Evolutionary conservation across 1,140 invertebrate genomes (phyloP), one percentile per base, ranked within the genome.

Genomic region (Hycleus phaleratus): DNA sequence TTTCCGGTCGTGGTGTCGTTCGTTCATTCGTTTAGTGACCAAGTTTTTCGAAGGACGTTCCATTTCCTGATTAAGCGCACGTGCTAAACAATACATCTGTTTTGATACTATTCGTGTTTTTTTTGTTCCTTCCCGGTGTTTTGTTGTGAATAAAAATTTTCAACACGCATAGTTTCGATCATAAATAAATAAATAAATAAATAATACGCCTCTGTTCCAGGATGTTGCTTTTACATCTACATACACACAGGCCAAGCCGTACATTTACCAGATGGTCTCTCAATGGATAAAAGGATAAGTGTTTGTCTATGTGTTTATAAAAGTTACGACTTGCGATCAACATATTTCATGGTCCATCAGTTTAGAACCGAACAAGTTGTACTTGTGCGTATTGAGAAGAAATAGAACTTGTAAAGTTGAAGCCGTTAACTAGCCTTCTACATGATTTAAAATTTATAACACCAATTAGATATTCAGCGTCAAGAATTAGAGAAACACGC

Each of bases 401-500:
- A 32, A 7, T 32, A 7, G 32, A 4, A 7, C 7, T 32, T 32
- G 32, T 32, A 32, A 7, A 32, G 32, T 18, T 39, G 38, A 3
- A 18, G 49, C 40, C 49, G 49, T 52, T 52, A 52, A 52, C 49
- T 44, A 52, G 49, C 49, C 49, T 52, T 18, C 18, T 38, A 43
- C 49, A 53, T 45, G 51, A 45, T 42, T 46, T 26, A 40, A 44
- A 53, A 53, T 53, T 53, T 53, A 53, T 53, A 42, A 44, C 44
- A 45, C 51, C 45, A 53, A 53, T 53, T 53, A 53, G 45, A 45
- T 45, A 53, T 53, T 53, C 51, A 53, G 51, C 51, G 51, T 53
- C 38, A 46, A 42, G 51, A 53, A 53, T 32, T 32, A 32, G 32
- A 32, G 7, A 32, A 32, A 32, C 7, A 32, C 4, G 7, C 32